Base-by-base conservation (phyloP, 2,797 vertebrate species). In the Enteromius afrohamiltoni region DNA sequence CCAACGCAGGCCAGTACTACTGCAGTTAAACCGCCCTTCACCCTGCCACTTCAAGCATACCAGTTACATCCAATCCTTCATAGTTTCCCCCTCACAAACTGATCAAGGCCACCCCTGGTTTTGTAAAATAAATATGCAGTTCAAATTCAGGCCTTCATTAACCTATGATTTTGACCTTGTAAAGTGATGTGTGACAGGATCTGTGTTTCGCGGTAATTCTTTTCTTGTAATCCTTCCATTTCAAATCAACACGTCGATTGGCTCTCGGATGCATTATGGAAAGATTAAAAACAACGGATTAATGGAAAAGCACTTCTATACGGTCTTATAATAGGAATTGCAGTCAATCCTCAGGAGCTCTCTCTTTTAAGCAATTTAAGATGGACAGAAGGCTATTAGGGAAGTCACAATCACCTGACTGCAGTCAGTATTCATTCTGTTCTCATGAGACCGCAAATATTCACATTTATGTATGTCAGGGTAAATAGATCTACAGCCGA, bases 1-100 rank as follows among this genome's bases (percentile, higher is more conserved):
- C 88, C 0, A 88, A 93, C 1, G 78, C 82, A 0, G 88, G 87
- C 26, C 87, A 88, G 67, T 93, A 92, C 79, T 93, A 92, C 87
- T 91, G 88, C 83, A 88, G 89, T 88, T 94, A 91, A 95, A 69
- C n/a, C 3, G 3, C 16, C 23, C 3, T 26, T 55, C 11, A 42
- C 67, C 55, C 29, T 26, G 55, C 71, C 71, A 13, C 6, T 42
- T 74, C 45, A 82, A 74, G n/a, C 70, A 29, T 45, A 83, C 70
- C 49, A 70, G 65, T 75, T 78, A 4, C 34, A 65, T 49, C 60
- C 34, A 55, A 19, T 17, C 23, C 7, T 40, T 29, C 19, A 31
- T 4, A 4, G 34, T 17, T 16, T 42, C 4, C 11, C 55, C 7
- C 6, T 65, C 37, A 17, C 49, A 40, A 42, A 17, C 47, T 69